Percentiles rank a stretch among this genome's conserved stretches.
Evolutionary conservation across 1,140 invertebrate species (phyloP).

Genomic region (Pollicipes pollicipes): DNA sequence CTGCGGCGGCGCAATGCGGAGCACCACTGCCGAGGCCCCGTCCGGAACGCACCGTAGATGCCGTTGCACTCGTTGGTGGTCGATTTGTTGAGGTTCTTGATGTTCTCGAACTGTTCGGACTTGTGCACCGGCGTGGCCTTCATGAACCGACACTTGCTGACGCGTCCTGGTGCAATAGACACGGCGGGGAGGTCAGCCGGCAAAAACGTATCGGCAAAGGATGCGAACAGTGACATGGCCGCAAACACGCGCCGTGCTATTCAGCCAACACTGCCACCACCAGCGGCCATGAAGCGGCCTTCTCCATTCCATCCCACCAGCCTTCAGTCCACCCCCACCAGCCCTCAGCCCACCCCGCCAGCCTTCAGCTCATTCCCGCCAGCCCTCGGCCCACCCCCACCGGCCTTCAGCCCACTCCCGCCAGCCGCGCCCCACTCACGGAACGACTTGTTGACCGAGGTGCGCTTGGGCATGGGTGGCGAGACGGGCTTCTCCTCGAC

Average conservation of each 20-base stretch:
- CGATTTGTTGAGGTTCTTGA: slow-evolving; percentile 72
- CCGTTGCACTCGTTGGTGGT: slow-evolving; percentile 85
- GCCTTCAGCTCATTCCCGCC: too few species aligned
- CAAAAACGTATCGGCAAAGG: slow-evolving; percentile 17
- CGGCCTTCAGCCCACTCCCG: too few species aligned
- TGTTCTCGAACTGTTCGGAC: slow-evolving; percentile 77
- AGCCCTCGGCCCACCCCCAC: too few species aligned
- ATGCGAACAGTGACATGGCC: neutral
- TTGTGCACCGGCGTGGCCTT: slow-evolving; percentile 78
- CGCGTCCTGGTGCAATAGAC: too few species aligned
- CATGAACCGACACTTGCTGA: slow-evolving; percentile 81
- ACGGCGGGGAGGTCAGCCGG: too few species aligned
- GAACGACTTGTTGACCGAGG: slow-evolving; percentile 12
- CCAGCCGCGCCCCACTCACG: slow-evolving; percentile 7
- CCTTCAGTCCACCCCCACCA: neutral
- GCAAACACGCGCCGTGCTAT: neutral
- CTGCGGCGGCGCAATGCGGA: too few species aligned
- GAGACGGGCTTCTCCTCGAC: slow-evolving; percentile 16
- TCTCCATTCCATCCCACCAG: neutral
- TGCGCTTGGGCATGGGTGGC: slow-evolving; percentile 12
- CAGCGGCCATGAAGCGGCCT: too few species aligned
- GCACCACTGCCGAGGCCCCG: too few species aligned
- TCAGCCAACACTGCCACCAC: slow-evolving; percentile 8
- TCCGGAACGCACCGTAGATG: slow-evolving; percentile 46
- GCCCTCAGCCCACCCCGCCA: too few species aligned